These are phyloP conservation scores for Ceyx melanurus DNA, from an alignment of 2,113 vertebrate genomes.

Conservation along the genomic window DNA sequence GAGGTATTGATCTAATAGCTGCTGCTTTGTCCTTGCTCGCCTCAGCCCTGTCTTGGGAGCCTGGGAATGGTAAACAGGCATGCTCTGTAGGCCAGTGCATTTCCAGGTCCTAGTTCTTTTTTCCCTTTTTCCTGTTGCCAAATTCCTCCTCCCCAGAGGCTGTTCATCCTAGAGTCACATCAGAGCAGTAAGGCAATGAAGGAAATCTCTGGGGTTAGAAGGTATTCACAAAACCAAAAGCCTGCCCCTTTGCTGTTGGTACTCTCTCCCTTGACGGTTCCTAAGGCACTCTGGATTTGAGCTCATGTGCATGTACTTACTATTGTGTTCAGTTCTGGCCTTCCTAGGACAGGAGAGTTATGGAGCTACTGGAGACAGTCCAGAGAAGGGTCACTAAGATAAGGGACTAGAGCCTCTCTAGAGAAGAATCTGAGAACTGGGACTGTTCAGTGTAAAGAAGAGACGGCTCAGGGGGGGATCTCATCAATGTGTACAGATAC, in stretches of 20 bases:
- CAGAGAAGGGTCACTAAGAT: neutral
- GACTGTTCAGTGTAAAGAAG: neutral
- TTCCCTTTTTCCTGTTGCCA: neutral
- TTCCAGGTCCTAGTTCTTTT: neutral
- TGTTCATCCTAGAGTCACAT: neutral
- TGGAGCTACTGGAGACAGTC: neutral
- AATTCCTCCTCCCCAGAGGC: neutral
- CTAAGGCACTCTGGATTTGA: neutral
- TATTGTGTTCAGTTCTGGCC: neutral
- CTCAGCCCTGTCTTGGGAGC: neutral
- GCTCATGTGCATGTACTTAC: neutral
- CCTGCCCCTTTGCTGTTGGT: neutral
- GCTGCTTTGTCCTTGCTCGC: constrained; percentile 17
- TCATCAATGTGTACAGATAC: neutral
- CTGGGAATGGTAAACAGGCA: neutral
- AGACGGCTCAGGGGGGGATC: neutral
- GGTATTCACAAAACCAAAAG: neutral
- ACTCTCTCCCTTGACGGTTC: neutral
- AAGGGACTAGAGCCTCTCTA: neutral
- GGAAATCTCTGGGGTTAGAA: neutral
- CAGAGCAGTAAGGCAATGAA: neutral
- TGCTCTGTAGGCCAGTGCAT: neutral
- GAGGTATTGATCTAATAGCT: neutral
- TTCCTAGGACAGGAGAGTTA: neutral
- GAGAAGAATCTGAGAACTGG: neutral